Base-by-base conservation (phyloP, 1,140 invertebrate species). In the Planococcus citri region DNA sequence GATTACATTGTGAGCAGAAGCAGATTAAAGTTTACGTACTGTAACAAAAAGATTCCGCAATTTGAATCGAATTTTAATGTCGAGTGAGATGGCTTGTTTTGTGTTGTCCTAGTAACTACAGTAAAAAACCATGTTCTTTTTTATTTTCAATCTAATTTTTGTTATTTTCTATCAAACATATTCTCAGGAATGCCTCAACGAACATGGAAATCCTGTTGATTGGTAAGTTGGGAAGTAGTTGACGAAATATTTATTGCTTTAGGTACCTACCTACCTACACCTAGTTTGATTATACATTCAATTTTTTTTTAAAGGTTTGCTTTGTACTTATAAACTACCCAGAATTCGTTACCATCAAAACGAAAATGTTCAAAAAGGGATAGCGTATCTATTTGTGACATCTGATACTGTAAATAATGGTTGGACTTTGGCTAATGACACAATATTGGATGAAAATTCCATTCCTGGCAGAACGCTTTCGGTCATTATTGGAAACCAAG, bases 311-410 rank as follows among this genome's bases (percentile, higher is more conserved):
- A 17, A 4, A 93, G 92, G 90, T 94, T 85, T 79, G 86, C 91
- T 73, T 77, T 89, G 22, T 94, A n/a, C n/a, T n/a, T n/a, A 93
- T 76, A 94, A 95, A 80, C 75, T 93, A 72, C 91, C 92, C 14
- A 84, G 85, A 75, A 79, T 87, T 71, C 76, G 81, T 57, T 75
- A 84, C 57, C 80, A 80, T 67, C 74, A 79, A 9, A 83, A 85
- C 73, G 76, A 78, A 1, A 72, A 84, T 1, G 80, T 89, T 22
- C 81, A 80, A 69, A 75, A 80, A 72, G 91, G 90, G 0, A 74
- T 85, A n/a, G 86, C 83, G 9, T 91, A 90, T 74, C 80, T 87
- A 73, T 90, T 88, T 75, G 83, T 92, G 61, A 87, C 88, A 17
- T 86, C 82, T 38, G 80, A 83, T 24, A 83, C 79, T 70, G 60